Evolutionary conservation across 2,888 invertebrate species (phyloP).

Genomic region (Ochropleura plecta): DNA sequence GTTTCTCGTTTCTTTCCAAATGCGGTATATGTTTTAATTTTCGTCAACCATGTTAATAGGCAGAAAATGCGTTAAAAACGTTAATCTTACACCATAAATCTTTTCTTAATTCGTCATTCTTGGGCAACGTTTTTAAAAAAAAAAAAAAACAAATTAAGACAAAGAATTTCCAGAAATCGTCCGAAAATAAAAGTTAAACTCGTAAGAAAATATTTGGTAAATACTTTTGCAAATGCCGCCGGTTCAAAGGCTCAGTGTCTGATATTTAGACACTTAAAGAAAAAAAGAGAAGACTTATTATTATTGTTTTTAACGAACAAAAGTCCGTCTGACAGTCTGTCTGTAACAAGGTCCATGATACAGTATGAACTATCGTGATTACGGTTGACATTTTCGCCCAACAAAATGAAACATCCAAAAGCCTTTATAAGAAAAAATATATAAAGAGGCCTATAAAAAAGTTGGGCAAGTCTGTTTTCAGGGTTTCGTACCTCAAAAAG

Average conservation of each 20-base stretch:
- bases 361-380: constrained; percentile 28
- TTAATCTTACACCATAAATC: background rate
- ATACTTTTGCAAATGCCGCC: constrained; percentile 44
- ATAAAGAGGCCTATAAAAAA: constrained; percentile 15
- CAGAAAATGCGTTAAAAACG: background rate
- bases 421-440: background rate
- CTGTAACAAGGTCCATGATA: constrained; percentile 18
- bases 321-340: constrained; percentile 27
- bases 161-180: constrained; percentile 26
- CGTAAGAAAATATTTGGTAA: constrained; percentile 40
- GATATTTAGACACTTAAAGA: constrained; percentile 54
- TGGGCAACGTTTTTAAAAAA: no score
- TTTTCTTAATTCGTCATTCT: constrained; percentile 13
- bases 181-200: constrained; percentile 3
- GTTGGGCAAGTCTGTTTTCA: background rate
- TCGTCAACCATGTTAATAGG: background rate
- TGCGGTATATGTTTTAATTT: background rate
- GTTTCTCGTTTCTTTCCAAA: background rate
- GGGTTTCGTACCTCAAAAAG: no score
- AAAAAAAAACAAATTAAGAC: no score
- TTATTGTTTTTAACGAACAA: constrained; percentile 40
- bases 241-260: constrained; percentile 12
- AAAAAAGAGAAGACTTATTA: constrained; percentile 40
- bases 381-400: constrained; percentile 30
- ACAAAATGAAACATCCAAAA: constrained; percentile 11